Base-by-base conservation (phyloP, 2,888 invertebrate species). In the Exephanes ischioxanthus region DNA sequence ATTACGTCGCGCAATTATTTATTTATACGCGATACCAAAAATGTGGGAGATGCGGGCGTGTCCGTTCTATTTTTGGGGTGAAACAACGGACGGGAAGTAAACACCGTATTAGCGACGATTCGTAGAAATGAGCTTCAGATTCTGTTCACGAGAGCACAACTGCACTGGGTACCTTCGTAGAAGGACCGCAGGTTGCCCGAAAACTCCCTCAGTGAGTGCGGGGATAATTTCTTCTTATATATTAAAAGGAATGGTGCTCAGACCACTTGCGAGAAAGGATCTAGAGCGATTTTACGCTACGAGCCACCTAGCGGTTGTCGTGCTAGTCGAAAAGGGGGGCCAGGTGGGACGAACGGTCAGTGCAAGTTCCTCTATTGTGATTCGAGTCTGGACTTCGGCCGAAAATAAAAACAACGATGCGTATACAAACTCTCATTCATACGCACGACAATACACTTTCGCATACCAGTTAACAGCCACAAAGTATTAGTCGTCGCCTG, bases 81-180 rank as follows among this genome's bases (percentile, higher is more conserved):
- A 53, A 53, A 19, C 19, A 53, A 53, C 53, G 53, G 53, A 53
- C 53, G 33, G n/a, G 19, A 53, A 53, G 53, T 53, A 53, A 53
- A 53, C 53, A 53, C 33, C 53, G n/a, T 19, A 19, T 16, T 19
- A 19, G 19, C 7, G 9, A 19, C 53, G 7, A 33, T 53, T 53
- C 19, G 53, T 19, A 19, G 19, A 33, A 33, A 1, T 33, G 7
- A 33, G 33, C 33, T 33, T 33, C 33, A 33, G 33, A 33, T 33
- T 33, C 19, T 9, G 51, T 16, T 53, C 7, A 7, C 53, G 53
- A 6, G 53, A 53, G 19, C 19, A 6, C 33, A 33, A 33, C 33
- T 7, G 6, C 33, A 33, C 33, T 33, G 33, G 7, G 6, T 6
- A 33, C 33, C 33, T 33, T 33, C 33, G 33, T 33, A 1, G 33